phyloP scores from a whole-genome alignment of 2,113 vertebrate species.

The Arothron firmamentum region DNA sequence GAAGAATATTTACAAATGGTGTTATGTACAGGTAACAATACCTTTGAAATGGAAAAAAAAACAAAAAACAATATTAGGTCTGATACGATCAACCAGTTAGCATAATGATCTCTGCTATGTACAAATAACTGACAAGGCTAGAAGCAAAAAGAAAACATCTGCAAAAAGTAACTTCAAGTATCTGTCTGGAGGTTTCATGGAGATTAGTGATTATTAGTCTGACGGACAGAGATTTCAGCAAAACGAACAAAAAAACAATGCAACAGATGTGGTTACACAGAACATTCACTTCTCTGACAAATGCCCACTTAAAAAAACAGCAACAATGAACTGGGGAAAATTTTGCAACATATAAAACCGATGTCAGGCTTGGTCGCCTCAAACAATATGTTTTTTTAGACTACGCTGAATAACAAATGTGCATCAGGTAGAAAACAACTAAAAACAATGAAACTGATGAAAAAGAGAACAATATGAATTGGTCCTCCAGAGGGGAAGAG shows the following conservation, averaged over 20 bases:
- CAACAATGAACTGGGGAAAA: conserved; percentile 19
- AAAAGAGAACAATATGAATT: conserved; percentile 11
- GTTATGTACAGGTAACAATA: conserved; percentile 64
- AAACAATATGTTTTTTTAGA: conserved; percentile 46
- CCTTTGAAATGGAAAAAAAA: conserved; percentile 55
- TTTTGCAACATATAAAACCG: conserved; percentile 38
- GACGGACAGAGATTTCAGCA: conserved; percentile 41
- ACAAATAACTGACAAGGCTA: conserved; percentile 67
- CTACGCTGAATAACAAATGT: conserved; percentile 43
- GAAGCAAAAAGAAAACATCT: conserved; percentile 19
- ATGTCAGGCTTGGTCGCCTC: conserved; percentile 53
- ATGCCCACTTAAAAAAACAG: conserved; percentile 39
- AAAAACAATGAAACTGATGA: conserved; percentile 5
- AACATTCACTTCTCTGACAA: conserved; percentile 51
- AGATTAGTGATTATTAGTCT: conserved; percentile 38
- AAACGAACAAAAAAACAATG: conserved; percentile 37
- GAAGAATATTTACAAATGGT: conserved; percentile 70
- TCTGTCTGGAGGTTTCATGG: conserved; percentile 62
- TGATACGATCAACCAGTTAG: conserved; percentile 65
- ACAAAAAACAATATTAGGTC: conserved; percentile 37
- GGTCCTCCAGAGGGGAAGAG: conserved; percentile 8
- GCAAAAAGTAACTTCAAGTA: conserved; percentile 71
- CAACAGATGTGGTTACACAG: conserved; percentile 38
- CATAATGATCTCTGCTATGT: conserved; percentile 65
- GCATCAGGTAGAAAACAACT: conserved; percentile 44